Evolutionary conservation across 2,113 vertebrate species (phyloP).

Genomic region (Ptilonorhynchus violaceus): DNA sequence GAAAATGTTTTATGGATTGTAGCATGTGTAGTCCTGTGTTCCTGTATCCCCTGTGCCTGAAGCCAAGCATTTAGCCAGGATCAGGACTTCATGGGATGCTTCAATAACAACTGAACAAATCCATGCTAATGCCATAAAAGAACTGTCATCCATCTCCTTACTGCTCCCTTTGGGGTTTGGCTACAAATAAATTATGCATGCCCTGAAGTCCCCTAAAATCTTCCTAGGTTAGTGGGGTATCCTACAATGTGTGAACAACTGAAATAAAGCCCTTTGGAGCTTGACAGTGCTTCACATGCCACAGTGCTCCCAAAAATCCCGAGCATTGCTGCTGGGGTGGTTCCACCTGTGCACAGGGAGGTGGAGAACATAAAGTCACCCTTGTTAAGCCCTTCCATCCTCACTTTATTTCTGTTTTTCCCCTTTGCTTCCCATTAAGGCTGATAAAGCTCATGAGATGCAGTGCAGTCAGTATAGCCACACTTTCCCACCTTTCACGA

Average conservation of each 20-base stretch:
- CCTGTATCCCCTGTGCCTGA: neutral
- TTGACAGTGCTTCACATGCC: too few species aligned
- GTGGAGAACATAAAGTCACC: neutral
- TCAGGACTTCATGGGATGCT: neutral
- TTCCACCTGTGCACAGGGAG: neutral
- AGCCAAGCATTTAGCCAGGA: neutral
- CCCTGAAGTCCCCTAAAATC: neutral
- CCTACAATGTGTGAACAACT: neutral
- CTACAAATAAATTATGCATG: neutral
- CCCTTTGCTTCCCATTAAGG: neutral
- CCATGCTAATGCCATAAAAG: slow-evolving; percentile 1
- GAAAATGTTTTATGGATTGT: neutral
- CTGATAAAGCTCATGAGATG: neutral
- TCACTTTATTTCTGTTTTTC: neutral
- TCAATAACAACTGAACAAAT: slow-evolving; percentile 10
- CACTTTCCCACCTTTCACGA: neutral
- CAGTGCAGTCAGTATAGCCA: neutral
- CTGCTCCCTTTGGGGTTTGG: neutral
- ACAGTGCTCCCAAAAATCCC: neutral
- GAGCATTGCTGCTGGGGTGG: too few species aligned
- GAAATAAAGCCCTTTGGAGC: neutral
- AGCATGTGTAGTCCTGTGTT: neutral
- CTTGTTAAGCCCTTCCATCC: neutral
- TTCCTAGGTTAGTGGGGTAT: neutral
- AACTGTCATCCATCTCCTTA: neutral